A percentile compares a stretch with the other conserved stretches of the same genome.
Evolutionary conservation across 64 coral and sea anemone species (phyloP).

Genomic region (Orbicella faveolata): DNA sequence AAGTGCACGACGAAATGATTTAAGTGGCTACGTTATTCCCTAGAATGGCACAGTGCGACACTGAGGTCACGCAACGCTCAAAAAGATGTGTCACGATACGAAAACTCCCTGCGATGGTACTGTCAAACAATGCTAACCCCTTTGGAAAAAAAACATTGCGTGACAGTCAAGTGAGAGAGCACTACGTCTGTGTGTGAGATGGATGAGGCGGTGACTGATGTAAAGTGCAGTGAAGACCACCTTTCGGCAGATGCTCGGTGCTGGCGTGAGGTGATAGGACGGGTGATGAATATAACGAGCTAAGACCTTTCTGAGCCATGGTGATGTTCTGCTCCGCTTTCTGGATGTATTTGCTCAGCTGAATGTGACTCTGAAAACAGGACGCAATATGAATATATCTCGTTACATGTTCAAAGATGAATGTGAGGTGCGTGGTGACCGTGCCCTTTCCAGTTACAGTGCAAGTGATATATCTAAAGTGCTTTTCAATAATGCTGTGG

Average conservation of each 20-base stretch:
- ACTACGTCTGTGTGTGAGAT: background rate
- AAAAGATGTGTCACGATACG: background rate
- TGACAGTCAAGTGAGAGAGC: background rate
- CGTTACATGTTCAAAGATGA: constrained; percentile 11
- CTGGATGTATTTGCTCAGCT: constrained; percentile 68
- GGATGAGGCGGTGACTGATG: background rate
- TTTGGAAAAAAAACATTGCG: background rate
- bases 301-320: constrained; percentile 79
- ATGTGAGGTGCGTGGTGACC: background rate
- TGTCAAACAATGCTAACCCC: background rate
- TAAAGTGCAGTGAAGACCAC: constrained; percentile 57
- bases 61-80: background rate
- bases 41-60: background rate
- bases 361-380: constrained; percentile 64
- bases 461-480: background rate
- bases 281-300: constrained; percentile 58
- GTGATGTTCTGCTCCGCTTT: constrained; percentile 65
- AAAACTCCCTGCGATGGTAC: background rate
- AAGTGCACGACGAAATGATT: too few species aligned
- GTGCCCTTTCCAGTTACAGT: background rate
- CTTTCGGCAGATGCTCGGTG: constrained; percentile 50
- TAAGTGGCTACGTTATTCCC: background rate
- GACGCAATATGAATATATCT: constrained; percentile 21
- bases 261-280: constrained; percentile 38
- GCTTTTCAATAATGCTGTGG: background rate